Percentiles rank a stretch among this genome's conserved stretches.
Conservation (phyloP, 1,140 invertebrate genomes). For the Geopemphigus sp. region DNA sequence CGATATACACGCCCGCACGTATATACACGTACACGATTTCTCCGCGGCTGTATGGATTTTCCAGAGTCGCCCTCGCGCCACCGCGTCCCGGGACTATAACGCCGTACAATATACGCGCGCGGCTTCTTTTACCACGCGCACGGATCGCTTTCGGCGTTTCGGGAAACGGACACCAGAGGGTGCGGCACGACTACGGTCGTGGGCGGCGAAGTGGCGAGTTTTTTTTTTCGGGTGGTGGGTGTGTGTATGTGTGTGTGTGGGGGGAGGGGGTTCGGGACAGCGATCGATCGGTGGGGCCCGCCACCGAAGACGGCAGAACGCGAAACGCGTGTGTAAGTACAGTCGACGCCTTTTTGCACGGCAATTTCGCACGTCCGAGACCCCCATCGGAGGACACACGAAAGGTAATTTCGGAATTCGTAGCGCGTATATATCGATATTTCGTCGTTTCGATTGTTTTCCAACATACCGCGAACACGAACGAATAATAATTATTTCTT, state of each 20-base stretch:
- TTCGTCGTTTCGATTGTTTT: not conserved
- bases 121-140: not conserved
- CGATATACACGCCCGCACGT: too few species aligned
- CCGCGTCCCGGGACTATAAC: not conserved
- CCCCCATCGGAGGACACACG: not conserved
- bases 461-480: too few species aligned
- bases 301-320: not conserved
- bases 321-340: slow-evolving; percentile 32
- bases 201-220: too few species aligned
- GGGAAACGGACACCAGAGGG: slow-evolving; percentile 1
- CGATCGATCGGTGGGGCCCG: slow-evolving; percentile 26
- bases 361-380: not conserved
- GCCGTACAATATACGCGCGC: not conserved
- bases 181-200: too few species aligned
- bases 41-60: slow-evolving; percentile 23
- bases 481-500: too few species aligned
- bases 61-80: slow-evolving; percentile 9
- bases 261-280: not conserved
- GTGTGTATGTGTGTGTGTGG: too few species aligned
- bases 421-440: not conserved
- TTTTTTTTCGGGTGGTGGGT: too few species aligned
- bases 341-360: slow-evolving; percentile 40
- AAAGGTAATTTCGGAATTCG: not conserved
- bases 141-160: not conserved
- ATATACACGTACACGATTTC: too few species aligned